Evolutionary conservation across 2,113 vertebrate genomes (phyloP), one percentile per base, ranked within the genome.

Genomic region (Rhynchomys soricoides): DNA sequence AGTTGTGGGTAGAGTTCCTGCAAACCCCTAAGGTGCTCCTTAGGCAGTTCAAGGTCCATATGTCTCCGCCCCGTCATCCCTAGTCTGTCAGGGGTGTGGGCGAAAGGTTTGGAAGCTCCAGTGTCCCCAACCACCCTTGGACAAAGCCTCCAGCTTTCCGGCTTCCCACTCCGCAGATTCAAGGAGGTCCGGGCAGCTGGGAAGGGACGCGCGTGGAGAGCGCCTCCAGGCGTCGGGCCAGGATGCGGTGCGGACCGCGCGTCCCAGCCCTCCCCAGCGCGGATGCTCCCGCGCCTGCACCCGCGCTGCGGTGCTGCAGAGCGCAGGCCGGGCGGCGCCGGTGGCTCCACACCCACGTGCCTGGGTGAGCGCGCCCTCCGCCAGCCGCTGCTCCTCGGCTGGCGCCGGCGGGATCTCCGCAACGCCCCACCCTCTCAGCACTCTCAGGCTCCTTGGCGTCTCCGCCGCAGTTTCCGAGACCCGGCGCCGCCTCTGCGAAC

Each of bases 291-390:
- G 55, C 82, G 64, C 87, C 89, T 13, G 83, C 62, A 34, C 40
- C 0, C 29, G 48, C 82, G 55, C 82, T 43, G n/a, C 45, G 29
- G 59, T 87, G 71, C 95, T 52, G 91, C 93, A 71, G 92, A 79
- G 24, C 94, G 82, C 83, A 92, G 92, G 95, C 92, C 59, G 77
- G 26, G 88, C 73, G n/a, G 95, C 91, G 66, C 93, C 9, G 64
- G 93, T 22, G 73, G 71, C 55, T 71, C 90, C 92, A 93, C 93
- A 89, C 93, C 97, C 97, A 97, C 92, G 97, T 97, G 97, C 91
- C 82, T 77, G 77, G 79, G 95, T 73, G 95, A 93, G 96, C 96
- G 97, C 89, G 93, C 87, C 95, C 83, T 90, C 10, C 92, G 96
- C 93, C 95, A 90, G 95, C 91, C 89, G 77, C 90, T 15, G 93